Percentiles rank a stretch among this genome's conserved stretches.
These are phyloP conservation scores for Eilema caniola DNA, from an alignment of 2,888 invertebrate genomes.

Conservation along the genomic window DNA sequence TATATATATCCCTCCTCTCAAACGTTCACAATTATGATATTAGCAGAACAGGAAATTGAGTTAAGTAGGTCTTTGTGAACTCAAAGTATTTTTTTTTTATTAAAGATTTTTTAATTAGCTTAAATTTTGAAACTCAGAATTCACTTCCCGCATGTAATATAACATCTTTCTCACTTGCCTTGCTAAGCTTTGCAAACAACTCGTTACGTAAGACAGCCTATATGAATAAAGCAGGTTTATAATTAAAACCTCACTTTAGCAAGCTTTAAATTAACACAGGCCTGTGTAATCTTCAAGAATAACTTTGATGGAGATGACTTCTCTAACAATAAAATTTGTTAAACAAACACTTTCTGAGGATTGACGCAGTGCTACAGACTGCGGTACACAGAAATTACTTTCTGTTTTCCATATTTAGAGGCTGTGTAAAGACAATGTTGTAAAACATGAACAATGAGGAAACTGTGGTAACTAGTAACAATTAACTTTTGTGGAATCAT, in stretches of 20 bases:
- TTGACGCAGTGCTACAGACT: conserved; percentile 8
- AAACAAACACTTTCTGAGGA: background rate
- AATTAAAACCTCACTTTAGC: conserved; percentile 8
- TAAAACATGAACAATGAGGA: background rate
- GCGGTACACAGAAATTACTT: background rate
- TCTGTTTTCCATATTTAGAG: background rate
- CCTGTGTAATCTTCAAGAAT: conserved; percentile 10
- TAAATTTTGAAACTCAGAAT: background rate
- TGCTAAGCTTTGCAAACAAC: conserved; percentile 27
- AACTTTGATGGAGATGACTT: conserved; percentile 1
- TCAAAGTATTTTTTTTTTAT: background rate
- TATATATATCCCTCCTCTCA: too few species aligned
- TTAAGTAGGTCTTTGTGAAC: background rate
- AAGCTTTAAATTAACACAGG: conserved; percentile 10
- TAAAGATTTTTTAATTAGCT: background rate
- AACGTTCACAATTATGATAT: too few species aligned
- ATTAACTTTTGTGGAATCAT: too few species aligned
- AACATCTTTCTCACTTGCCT: background rate
- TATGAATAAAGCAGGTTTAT: conserved; percentile 34
- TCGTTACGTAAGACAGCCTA: conserved; percentile 26
- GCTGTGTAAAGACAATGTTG: background rate
- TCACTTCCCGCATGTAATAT: background rate
- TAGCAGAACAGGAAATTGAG: too few species aligned
- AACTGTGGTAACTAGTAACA: background rate
- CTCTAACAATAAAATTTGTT: conserved; percentile 5